A percentile compares a stretch with the other conserved stretches of the same genome.
Evolutionary conservation across 2,888 invertebrate species (phyloP).

Genomic region (Synanthedon andrenaeformis): DNA sequence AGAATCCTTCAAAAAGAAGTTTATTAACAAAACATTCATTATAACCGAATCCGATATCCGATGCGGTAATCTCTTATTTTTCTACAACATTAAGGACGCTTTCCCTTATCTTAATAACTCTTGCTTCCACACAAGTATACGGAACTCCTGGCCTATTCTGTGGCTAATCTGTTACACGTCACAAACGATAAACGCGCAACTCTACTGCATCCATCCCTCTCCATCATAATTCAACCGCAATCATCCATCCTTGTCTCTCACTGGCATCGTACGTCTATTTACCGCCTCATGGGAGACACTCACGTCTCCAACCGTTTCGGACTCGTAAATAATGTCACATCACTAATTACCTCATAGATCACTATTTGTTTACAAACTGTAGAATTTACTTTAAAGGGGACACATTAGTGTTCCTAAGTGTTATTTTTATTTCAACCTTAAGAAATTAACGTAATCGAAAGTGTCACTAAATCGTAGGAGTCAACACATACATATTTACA

Average conservation of each 20-base stretch:
- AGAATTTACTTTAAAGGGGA: slow-evolving; percentile 26
- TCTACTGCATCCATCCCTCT: slow-evolving; percentile 27
- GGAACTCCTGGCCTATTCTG: neutral
- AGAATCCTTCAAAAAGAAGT: no score
- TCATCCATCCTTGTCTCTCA: slow-evolving; percentile 29
- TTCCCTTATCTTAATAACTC: neutral
- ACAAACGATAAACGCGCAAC: slow-evolving; percentile 19
- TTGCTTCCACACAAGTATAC: neutral
- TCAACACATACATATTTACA: no score
- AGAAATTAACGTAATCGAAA: no score
- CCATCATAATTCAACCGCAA: slow-evolving; percentile 16
- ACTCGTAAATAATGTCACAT: slow-evolving; percentile 31
- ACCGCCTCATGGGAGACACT: slow-evolving; percentile 9
- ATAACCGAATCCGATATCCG: no score
- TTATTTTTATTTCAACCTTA: neutral
- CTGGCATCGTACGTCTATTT: neutral
- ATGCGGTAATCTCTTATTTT: no score
- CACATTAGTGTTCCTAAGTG: neutral
- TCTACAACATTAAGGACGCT: no score
- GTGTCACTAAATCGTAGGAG: no score
- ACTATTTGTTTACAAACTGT: slow-evolving; percentile 17
- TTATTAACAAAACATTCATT: no score
- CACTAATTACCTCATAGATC: slow-evolving; percentile 37
- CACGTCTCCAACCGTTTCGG: slow-evolving; percentile 17
- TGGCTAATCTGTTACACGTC: slow-evolving; percentile 14